Conservation (phyloP, 2,888 invertebrate species). For the Parapristionchus giblindavisi region DNA sequence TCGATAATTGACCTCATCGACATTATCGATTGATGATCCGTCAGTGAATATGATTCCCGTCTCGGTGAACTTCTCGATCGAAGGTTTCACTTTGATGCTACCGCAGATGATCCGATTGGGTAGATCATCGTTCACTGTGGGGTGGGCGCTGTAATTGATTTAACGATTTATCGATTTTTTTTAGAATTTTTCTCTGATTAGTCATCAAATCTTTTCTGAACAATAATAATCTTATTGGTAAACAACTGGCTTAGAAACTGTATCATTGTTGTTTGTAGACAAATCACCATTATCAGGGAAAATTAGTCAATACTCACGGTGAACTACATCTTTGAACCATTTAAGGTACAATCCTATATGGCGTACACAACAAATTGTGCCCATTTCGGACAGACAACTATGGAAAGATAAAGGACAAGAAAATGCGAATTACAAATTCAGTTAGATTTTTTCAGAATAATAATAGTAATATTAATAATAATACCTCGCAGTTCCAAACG, state of each 20-base stretch:
- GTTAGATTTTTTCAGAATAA: not conserved
- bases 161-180: not conserved
- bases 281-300: too few species aligned
- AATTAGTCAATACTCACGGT: too few species aligned
- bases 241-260: too few species aligned
- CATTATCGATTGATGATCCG: slow-evolving; percentile 52
- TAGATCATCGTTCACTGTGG: slow-evolving; percentile 72
- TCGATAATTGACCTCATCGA: slow-evolving; percentile 51
- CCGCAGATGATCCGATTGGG: slow-evolving; percentile 71
- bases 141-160: slow-evolving; percentile 52
- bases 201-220: not conserved
- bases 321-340: too few species aligned
- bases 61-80: slow-evolving; percentile 58
- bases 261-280: too few species aligned
- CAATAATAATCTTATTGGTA: not conserved
- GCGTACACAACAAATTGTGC: too few species aligned
- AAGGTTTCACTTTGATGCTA: slow-evolving; percentile 51
- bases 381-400: too few species aligned
- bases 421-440: not conserved
- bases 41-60: slow-evolving; percentile 56
- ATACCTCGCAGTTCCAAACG: slow-evolving; percentile 59
- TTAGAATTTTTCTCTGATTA: not conserved
- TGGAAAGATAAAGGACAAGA: not conserved
- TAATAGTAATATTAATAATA: not conserved
- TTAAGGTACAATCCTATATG: too few species aligned